phyloP scores from a whole-genome alignment of 2,797 vertebrate species.

The Hydrophis major region DNA sequence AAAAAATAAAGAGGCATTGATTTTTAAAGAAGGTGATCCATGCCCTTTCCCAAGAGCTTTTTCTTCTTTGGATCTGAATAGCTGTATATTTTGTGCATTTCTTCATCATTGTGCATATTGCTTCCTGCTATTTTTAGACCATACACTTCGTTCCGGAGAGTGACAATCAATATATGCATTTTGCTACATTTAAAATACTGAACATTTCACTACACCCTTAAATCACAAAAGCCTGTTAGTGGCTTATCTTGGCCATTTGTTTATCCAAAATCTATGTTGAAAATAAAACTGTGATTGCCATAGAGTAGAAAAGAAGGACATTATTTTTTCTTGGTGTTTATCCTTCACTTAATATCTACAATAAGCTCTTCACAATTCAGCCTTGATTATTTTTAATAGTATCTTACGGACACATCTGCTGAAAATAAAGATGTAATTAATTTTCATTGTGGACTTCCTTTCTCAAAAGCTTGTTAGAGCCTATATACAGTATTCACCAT shows the following conservation, averaged over 20 bases:
- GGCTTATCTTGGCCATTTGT: not conserved
- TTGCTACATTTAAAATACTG: not conserved
- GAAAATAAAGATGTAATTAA: slow-evolving; percentile 36
- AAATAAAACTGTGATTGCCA: not conserved
- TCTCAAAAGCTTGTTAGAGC: slow-evolving; percentile 28
- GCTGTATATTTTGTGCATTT: not conserved
- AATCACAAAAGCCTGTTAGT: not conserved
- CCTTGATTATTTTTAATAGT: slow-evolving; percentile 33
- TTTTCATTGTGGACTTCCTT: slow-evolving; percentile 35
- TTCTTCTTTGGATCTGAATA: not conserved
- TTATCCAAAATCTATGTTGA: not conserved
- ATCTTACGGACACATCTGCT: slow-evolving; percentile 24
- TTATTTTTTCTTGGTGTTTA: not conserved
- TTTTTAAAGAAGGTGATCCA: not conserved
- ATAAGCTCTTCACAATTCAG: slow-evolving; percentile 22
- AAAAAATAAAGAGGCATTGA: not conserved
- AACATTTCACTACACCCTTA: not conserved
- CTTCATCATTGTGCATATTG: not conserved
- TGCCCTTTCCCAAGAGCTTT: not conserved
- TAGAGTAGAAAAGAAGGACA: not conserved
- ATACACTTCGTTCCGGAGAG: not conserved
- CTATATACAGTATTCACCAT: slow-evolving; percentile 3
- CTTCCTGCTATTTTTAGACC: not conserved
- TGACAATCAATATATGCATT: not conserved
- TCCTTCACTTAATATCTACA: slow-evolving; percentile 14